A percentile compares a stretch with the other conserved stretches of the same genome.
Evolutionary conservation across 1,140 invertebrate species (phyloP).

Genomic region (Calephelis virginiensis): DNA sequence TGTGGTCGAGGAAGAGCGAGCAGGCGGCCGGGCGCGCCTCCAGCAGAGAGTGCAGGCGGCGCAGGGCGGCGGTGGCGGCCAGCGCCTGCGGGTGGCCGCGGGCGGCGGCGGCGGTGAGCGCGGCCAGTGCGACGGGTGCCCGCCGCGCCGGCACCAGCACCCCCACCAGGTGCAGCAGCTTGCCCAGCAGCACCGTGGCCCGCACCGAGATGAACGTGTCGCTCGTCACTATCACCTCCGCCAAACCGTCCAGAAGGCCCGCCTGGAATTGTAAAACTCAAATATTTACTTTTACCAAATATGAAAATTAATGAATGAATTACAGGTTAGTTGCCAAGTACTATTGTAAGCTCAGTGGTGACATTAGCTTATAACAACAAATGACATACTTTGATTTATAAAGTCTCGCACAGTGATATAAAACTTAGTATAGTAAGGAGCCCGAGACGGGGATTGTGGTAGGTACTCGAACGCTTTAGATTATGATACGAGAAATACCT

Average conservation of each 20-base stretch:
- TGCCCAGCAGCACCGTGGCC: conserved; percentile 92
- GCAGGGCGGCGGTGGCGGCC: conserved; percentile 88
- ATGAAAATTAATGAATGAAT: too few species aligned
- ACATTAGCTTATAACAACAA: too few species aligned
- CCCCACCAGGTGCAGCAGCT: conserved; percentile 92
- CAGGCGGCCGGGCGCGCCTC: conserved; percentile 87
- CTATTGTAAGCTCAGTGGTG: too few species aligned
- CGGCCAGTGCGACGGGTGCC: conserved; percentile 89
- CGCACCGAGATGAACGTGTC: conserved; percentile 93
- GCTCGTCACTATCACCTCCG: conserved; percentile 93
- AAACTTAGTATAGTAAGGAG: too few species aligned
- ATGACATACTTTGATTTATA: too few species aligned
- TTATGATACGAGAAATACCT: too few species aligned
- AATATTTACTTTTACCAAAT: too few species aligned
- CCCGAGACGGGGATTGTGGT: too few species aligned
- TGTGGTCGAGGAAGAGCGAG: conserved; percentile 90
- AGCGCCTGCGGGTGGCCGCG: conserved; percentile 87
- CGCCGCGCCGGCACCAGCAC: conserved; percentile 90
- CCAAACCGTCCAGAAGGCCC: conserved; percentile 91
- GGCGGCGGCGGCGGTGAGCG: conserved; percentile 84
- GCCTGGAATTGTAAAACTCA: conserved; percentile 58
- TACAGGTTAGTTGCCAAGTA: too few species aligned
- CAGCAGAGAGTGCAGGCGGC: conserved; percentile 88
- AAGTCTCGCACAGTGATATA: too few species aligned
- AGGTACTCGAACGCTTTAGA: too few species aligned